phyloP scores from a whole-genome alignment of 2,888 invertebrate species.

The Ceriagrion tenellum region DNA sequence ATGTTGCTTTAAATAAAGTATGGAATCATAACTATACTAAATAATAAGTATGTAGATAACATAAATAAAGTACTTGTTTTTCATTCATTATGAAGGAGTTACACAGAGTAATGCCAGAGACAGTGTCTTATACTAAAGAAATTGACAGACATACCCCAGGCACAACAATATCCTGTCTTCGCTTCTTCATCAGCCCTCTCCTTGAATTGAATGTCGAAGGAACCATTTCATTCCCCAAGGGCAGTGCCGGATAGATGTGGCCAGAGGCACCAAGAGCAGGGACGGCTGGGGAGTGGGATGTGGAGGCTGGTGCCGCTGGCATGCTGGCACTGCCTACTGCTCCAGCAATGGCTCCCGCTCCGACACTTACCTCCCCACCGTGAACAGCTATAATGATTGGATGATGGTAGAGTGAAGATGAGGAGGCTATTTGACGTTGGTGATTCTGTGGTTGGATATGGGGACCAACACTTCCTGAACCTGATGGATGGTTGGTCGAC shows the following conservation, averaged over 20 bases:
- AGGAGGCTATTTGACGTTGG: constrained; percentile 16
- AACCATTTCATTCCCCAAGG: constrained; percentile 74
- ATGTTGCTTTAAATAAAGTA: too few relatives aligned
- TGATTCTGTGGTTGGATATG: constrained; percentile 45
- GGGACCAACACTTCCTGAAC: constrained; percentile 9
- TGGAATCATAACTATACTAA: too few relatives aligned
- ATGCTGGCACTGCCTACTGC: constrained; percentile 41
- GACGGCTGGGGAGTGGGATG: constrained; percentile 7
- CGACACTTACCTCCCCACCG: constrained; percentile 23
- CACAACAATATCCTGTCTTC: constrained; percentile 57
- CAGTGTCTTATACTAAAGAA: neutral
- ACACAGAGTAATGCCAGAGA: too few relatives aligned
- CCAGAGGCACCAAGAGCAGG: constrained; percentile 51
- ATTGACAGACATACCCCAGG: constrained; percentile 45
- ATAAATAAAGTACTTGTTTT: too few relatives aligned
- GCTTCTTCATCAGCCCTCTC: constrained; percentile 71
- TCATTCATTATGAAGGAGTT: too few relatives aligned
- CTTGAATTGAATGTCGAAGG: constrained; percentile 76
- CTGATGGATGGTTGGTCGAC: constrained; percentile 32
- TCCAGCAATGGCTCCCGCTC: constrained; percentile 34
- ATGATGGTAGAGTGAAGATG: constrained; percentile 35
- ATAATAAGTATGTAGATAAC: neutral
- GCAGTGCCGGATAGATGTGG: constrained; percentile 58
- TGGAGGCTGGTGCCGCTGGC: neutral
- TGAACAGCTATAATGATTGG: constrained; percentile 46